Percentiles rank a stretch among this genome's conserved stretches.
phyloP scores from a whole-genome alignment of 2,888 invertebrate species.

The Volucella bombylans region DNA sequence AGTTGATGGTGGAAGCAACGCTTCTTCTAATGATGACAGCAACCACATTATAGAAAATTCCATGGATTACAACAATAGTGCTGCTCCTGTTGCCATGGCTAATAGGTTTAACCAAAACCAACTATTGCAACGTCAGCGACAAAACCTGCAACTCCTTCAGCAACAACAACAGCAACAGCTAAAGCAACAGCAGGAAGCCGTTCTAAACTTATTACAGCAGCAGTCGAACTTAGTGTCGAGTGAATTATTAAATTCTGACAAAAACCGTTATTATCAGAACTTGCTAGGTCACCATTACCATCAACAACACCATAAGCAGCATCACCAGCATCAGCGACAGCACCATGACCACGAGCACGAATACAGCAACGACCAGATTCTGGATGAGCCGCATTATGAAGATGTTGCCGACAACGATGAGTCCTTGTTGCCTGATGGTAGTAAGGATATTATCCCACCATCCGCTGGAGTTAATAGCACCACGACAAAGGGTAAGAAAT shows the following conservation, averaged over 20 bases:
- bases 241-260: conserved; percentile 64
- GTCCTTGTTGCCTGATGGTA: conserved; percentile 14
- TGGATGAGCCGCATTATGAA: conserved; percentile 69
- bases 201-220: conserved; percentile 72
- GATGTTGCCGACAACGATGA: conserved; percentile 61
- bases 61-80: conserved; percentile 37
- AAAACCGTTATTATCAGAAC: conserved; percentile 50
- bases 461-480: conserved; percentile 56
- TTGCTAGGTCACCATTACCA: conserved; percentile 26
- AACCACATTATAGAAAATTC: conserved; percentile 40
- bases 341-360: background rate
- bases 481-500: conserved; percentile 64
- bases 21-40: conserved; percentile 24
- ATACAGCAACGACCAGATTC: no score
- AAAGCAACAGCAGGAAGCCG: conserved; percentile 62
- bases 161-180: conserved; percentile 72
- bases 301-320: conserved; percentile 26
- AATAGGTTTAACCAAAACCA: conserved; percentile 50
- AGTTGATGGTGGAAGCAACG: conserved; percentile 22
- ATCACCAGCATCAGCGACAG: conserved; percentile 2
- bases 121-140: conserved; percentile 43
- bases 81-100: conserved; percentile 38
- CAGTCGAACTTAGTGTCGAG: conserved; percentile 75
- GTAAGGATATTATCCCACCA: conserved; percentile 15
- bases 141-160: conserved; percentile 54